Conservation (phyloP, 2,888 invertebrate species). For the Frankliniella intonsa region DNA sequence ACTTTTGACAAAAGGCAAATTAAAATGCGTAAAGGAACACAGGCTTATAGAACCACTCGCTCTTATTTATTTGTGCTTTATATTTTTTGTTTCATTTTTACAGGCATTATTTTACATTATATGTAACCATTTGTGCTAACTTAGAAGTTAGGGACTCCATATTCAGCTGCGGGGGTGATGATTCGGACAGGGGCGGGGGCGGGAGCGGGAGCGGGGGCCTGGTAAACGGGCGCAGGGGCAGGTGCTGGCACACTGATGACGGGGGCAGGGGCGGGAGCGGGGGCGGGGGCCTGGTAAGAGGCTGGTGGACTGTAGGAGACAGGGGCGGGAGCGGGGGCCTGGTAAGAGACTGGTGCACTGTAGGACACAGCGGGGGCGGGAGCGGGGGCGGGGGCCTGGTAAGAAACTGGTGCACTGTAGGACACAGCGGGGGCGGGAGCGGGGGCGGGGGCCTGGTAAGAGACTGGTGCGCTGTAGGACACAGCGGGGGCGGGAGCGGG, state of each 20-base stretch:
- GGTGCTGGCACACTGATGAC: background rate
- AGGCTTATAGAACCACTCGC: background rate
- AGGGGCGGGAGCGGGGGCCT: background rate
- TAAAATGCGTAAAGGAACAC: too few species aligned
- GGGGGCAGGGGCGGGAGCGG: background rate
- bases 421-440: background rate
- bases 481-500: background rate
- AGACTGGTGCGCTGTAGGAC: background rate
- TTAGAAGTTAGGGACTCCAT: slow-evolving; percentile 1
- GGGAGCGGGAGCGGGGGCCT: background rate
- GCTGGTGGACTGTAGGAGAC: background rate
- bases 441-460: background rate
- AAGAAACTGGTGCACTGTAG: background rate
- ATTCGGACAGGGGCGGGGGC: background rate
- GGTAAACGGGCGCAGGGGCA: background rate
- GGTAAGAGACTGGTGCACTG: background rate
- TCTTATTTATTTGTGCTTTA: background rate
- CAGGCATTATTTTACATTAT: too few species aligned
- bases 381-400: background rate
- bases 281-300: background rate
- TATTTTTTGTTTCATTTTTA: background rate
- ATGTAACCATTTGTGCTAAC: background rate
- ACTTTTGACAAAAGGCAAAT: background rate
- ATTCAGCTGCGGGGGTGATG: background rate
- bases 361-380: background rate